Evolutionary conservation across 1,140 invertebrate species (phyloP).

Genomic region (Reticulitermes speratus): DNA sequence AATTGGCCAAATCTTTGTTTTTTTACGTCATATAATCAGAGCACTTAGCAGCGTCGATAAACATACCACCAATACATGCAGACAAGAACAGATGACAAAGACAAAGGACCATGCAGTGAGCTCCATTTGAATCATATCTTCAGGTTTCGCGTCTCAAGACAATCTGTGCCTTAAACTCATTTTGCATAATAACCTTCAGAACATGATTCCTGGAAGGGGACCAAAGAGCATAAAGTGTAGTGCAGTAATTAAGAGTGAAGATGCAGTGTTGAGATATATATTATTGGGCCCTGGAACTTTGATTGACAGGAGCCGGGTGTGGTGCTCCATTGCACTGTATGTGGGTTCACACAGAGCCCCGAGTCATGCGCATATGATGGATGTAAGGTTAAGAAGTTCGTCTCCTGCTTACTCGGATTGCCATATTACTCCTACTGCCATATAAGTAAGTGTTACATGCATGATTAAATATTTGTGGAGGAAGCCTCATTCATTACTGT

Average conservation of each 20-base stretch:
- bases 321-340: background rate
- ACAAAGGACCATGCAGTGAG: too few species aligned
- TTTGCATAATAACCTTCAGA: too few species aligned
- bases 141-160: too few species aligned
- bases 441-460: background rate
- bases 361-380: background rate
- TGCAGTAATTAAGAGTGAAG: background rate
- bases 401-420: background rate
- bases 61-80: too few species aligned
- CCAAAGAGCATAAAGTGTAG: too few species aligned
- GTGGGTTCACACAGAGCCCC: background rate
- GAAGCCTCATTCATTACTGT: background rate
- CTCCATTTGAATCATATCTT: too few species aligned
- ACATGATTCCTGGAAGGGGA: too few species aligned
- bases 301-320: background rate
- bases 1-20: too few species aligned
- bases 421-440: background rate
- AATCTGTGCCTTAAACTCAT: too few species aligned
- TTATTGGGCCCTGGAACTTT: background rate
- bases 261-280: background rate
- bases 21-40: too few species aligned
- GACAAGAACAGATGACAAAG: too few species aligned
- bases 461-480: slow-evolving; percentile 10
- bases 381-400: background rate
- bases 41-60: too few species aligned